Percentiles rank a stretch among this genome's conserved stretches.
Conservation (phyloP, 2,797 vertebrate genomes). For the Poeciliopsis turneri region DNA sequence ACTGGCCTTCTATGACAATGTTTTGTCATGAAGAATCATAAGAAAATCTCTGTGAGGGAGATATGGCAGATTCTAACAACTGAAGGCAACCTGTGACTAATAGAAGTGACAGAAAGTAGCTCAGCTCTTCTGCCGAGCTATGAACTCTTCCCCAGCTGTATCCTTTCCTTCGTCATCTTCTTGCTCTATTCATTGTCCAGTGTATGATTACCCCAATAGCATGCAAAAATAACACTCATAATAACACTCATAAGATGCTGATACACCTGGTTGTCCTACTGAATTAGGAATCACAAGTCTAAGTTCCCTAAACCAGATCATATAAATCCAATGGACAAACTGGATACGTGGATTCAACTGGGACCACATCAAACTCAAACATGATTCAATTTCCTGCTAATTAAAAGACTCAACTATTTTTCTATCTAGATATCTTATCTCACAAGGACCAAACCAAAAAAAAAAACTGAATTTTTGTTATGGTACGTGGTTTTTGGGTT, state of each 20-base stretch:
- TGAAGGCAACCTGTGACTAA: neutral
- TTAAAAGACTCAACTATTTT: neutral
- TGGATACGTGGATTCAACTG: neutral
- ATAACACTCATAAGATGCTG: neutral
- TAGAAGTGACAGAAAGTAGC: neutral
- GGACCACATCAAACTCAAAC: neutral
- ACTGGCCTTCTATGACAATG: neutral
- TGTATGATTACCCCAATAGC: no score
- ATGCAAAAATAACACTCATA: neutral
- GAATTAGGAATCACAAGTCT: neutral
- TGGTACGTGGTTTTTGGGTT: neutral
- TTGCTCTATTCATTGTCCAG: neutral
- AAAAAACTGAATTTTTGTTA: neutral
- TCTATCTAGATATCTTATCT: neutral
- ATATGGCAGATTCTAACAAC: neutral
- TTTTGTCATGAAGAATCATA: neutral
- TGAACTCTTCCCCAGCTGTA: neutral
- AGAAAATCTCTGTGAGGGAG: no score
- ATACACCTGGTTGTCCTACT: neutral
- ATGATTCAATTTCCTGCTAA: neutral
- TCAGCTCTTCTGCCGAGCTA: neutral
- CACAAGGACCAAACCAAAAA: neutral
- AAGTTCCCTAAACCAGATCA: neutral
- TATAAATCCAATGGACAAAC: neutral
- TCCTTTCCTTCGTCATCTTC: neutral